Base-by-base conservation (phyloP, 2,113 vertebrate genomes). In the Campylomormyrus tamandua region DNA sequence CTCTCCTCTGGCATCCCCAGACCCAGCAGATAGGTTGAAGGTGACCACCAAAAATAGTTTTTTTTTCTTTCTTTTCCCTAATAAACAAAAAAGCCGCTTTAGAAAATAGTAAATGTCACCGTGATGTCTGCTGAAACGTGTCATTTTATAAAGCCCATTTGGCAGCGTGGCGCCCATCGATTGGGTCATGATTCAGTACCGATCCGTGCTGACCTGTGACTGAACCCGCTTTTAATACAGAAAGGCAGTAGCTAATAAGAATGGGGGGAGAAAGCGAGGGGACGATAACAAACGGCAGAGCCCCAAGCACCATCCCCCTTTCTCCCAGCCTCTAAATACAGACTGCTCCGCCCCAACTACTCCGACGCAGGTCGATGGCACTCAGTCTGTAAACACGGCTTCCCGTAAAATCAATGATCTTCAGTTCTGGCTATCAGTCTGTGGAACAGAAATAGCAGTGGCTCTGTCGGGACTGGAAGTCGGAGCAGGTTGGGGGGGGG, bases 341-440 rank as follows among this genome's bases (percentile, higher is more conserved):
- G 93, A 93, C 93, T 92, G 93, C 93, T 94, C 91, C 92, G 96
- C 97, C 96, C 97, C 96, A 24, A 21, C 96, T 96, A 97, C 97
- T 97, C 98, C 98, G 98, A 97, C 97, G 97, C 97, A 98, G 98
- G 98, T 99, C 98, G 98, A 99, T 99, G 96, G 97, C 96, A 96
- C 97, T 98, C 97, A 97, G 97, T 97, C 98, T 98, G 98, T 97
- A 99, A 99, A 98, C 98, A 98, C 92, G 96, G 97, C 97, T 99
- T 99, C 98, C 98, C 97, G 97, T 98, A 99, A 99, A 99, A 99
- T 99, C 98, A 99, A 99, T 99, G 98, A 97, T 97, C 97, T 98
- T 97, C 97, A 97, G 98, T 97, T 96, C 97, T 93, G 97, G 96
- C 97, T 97, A 97, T 97, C 96, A 95, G 97, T 96, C 96, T 95